phyloP scores from a whole-genome alignment of 2,113 vertebrate genomes.

The Ophiodon elongatus region DNA sequence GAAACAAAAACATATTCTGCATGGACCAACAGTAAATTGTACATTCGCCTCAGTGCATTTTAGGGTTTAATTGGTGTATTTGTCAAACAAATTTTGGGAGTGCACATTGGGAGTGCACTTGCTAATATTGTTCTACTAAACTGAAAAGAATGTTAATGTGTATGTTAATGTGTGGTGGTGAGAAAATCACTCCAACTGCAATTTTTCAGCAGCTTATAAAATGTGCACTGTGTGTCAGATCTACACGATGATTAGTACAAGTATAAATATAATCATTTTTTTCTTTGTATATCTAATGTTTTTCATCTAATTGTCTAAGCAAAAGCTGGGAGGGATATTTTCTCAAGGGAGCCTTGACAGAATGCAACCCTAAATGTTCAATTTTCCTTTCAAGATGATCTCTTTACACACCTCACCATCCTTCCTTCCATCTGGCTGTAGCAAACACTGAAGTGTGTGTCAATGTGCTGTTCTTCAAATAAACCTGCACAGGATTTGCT shows the following conservation, averaged over 20 bases:
- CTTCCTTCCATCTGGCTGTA: background rate
- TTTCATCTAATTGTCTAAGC: background rate
- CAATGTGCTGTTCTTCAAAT: background rate
- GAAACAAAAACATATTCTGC: conserved; percentile 45
- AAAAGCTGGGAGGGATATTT: background rate
- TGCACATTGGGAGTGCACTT: background rate
- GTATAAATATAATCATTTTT: too few relatives aligned
- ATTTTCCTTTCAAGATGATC: background rate
- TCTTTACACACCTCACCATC: background rate
- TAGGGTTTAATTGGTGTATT: conserved; percentile 31
- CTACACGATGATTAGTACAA: too few relatives aligned
- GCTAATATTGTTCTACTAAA: conserved; percentile 6
- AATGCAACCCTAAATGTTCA: background rate
- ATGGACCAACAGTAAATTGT: background rate
- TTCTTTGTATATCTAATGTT: background rate
- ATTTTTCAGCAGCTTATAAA: background rate
- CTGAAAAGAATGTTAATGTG: background rate
- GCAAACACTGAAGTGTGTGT: background rate
- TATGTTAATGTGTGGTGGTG: background rate
- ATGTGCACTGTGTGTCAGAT: background rate
- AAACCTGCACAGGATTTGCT: background rate
- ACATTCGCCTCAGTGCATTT: conserved; percentile 21
- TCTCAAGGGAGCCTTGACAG: background rate
- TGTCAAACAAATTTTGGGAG: conserved; percentile 54
- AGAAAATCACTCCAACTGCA: background rate